Evolutionary conservation across 2,797 vertebrate species (phyloP), one percentile per base, ranked within the genome.

Genomic region (Lerista edwardsae): DNA sequence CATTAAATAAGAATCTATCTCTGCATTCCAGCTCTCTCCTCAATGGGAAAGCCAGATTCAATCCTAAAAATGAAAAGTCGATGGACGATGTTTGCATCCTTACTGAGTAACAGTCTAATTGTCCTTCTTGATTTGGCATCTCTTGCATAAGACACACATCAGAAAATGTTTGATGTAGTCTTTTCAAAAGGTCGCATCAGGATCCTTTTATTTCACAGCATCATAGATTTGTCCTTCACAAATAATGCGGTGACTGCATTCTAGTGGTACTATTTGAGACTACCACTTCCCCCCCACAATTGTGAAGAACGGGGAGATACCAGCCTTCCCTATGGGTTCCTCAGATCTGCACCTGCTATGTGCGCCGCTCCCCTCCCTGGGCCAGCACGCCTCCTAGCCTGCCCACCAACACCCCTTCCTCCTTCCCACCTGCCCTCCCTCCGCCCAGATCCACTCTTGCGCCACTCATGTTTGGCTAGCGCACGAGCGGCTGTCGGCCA

Each of bases 1-100:
- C 55, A 10, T n/a, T 44, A n/a, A 55, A 29, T 57, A 75, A 0
- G 9, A 0, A 1, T 61, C 31, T 0, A 0, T 19, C 41, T 1
- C 29, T 41, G 1, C 0, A 0, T 69, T 84, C 27, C 75, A 82
- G 65, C 47, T 1, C 74, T 57, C 21, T 41, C 59, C 9, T 12
- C 15, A 4, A 80, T 64, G 47, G 55, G 29, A 87, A 44, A 84
- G 62, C 62, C 82, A 55, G 17, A 72, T 29, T 29, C 36, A 61
- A 23, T 39, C 29, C 59, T 74, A 47, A 39, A 62, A 82, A 64
- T 62, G 21, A 74, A 74, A 39, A 47, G 69, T 21, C 57, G 36
- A 62, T 34, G 73, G 39, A 61, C 69, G 44, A 10, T 17, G 25
- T 47, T 34, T 82, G 29, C 69, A 73, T 73, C 69, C 55, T 41